phyloP scores from a whole-genome alignment of 2,113 vertebrate species.

The Oxygymnocypris stewartii region DNA sequence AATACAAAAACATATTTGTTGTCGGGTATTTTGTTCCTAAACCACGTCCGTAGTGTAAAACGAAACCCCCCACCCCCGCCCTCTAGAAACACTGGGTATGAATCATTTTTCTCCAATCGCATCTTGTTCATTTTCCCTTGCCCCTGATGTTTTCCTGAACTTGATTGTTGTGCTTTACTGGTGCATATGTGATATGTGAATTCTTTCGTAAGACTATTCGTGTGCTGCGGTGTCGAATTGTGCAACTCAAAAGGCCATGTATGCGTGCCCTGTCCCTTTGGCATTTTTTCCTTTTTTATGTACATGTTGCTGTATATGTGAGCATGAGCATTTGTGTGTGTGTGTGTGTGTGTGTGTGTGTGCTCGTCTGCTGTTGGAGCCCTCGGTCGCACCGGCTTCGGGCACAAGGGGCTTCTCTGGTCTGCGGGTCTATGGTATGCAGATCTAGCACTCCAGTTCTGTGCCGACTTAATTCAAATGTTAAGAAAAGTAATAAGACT shows the following conservation, averaged over 20 bases:
- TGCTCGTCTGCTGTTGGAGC: constrained; percentile 59
- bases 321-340: constrained; percentile 48
- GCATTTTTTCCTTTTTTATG: constrained; percentile 40
- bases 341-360: constrained; percentile 37
- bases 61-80: background rate
- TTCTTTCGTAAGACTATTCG: constrained; percentile 38
- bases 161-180: constrained; percentile 42
- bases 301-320: constrained; percentile 45
- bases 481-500: constrained; percentile 50
- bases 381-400: constrained; percentile 12
- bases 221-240: constrained; percentile 36
- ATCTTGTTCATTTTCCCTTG: constrained; percentile 18
- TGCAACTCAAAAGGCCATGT: constrained; percentile 40
- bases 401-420: constrained; percentile 25
- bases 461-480: constrained; percentile 46
- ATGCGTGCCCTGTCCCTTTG: constrained; percentile 21
- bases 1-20: constrained; percentile 24
- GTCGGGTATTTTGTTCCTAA: constrained; percentile 18
- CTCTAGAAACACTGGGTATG: constrained; percentile 17
- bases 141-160: constrained; percentile 12
- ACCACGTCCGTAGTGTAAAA: constrained; percentile 15
- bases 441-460: constrained; percentile 53
- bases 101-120: constrained; percentile 23
- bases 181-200: constrained; percentile 26
- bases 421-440: constrained; percentile 54